Conservation (phyloP, 2,888 invertebrate genomes). For the Tholera decimalis region DNA sequence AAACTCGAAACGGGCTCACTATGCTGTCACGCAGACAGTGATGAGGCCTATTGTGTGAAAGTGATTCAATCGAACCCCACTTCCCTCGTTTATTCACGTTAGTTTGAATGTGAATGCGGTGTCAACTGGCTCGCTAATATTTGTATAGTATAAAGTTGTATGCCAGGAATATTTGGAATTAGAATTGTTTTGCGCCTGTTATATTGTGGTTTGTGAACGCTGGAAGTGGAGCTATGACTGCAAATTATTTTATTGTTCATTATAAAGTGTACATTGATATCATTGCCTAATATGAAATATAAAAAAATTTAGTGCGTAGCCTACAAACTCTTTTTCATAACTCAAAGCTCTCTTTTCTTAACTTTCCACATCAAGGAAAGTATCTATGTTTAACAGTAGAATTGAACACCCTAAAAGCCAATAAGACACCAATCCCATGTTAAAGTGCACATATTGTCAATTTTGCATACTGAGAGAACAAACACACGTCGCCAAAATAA, state of each 20-base stretch:
- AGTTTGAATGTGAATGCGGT: constrained; percentile 77
- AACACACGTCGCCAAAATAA: constrained; percentile 75
- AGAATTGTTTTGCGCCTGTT: neutral
- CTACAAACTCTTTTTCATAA: neutral
- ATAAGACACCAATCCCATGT: constrained; percentile 46
- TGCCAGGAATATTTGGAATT: constrained; percentile 22
- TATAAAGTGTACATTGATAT: neutral
- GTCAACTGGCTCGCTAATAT: constrained; percentile 72
- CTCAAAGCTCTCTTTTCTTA: neutral
- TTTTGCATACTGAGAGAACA: constrained; percentile 67
- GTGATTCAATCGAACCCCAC: constrained; percentile 83
- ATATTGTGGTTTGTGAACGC: neutral
- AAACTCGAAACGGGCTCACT: constrained; percentile 80
- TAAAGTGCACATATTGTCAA: constrained; percentile 44
- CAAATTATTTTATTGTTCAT: neutral
- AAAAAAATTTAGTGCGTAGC: too few relatives aligned
- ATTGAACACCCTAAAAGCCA: constrained; percentile 12
- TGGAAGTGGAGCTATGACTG: neutral
- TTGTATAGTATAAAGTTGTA: constrained; percentile 28
- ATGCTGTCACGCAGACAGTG: constrained; percentile 80
- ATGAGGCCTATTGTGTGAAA: constrained; percentile 86
- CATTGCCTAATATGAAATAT: too few relatives aligned
- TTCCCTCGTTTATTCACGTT: constrained; percentile 79
- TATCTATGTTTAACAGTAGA: neutral
- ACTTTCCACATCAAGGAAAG: neutral